Percentiles rank a stretch among this genome's conserved stretches.
Evolutionary conservation across 2,797 vertebrate genomes (phyloP).

Genomic region (Naso thynnoides): DNA sequence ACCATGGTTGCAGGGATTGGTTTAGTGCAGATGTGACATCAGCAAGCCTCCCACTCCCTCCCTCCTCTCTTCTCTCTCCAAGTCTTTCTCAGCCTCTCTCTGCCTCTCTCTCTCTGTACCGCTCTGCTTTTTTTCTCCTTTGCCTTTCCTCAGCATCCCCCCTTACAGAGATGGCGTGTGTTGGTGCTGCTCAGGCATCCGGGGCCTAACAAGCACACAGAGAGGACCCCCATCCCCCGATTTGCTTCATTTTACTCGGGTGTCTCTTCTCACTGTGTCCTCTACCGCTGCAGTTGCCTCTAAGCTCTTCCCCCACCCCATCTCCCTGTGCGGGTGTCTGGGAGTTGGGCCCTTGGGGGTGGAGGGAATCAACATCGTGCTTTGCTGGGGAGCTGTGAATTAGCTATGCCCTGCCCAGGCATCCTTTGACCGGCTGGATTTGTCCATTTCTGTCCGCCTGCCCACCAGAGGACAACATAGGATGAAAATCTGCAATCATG

Average conservation of each 20-base stretch:
- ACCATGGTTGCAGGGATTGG: conserved; percentile 80
- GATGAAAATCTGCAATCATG: conserved; percentile 88
- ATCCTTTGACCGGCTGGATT: conserved; percentile 72
- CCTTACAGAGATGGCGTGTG: conserved; percentile 82
- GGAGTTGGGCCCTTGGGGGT: conserved; percentile 70
- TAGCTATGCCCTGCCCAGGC: conserved; percentile 79
- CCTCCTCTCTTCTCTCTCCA: conserved; percentile 52
- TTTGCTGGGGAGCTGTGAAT: conserved; percentile 68
- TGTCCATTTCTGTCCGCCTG: conserved; percentile 54
- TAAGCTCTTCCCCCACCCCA: conserved; percentile 29
- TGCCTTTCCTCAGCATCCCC: conserved; percentile 81
- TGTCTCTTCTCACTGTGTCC: conserved; percentile 54
- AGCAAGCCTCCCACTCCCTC: conserved; percentile 72
- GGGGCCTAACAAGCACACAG: conserved; percentile 73
- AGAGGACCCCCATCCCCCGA: conserved; percentile 46
- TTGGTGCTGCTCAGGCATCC: conserved; percentile 68
- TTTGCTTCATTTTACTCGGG: conserved; percentile 51
- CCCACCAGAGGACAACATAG: conserved; percentile 74
- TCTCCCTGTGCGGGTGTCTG: conserved; percentile 63
- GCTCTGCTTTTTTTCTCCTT: conserved; percentile 56
- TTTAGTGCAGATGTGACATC: conserved; percentile 83
- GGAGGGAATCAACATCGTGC: conserved; percentile 74
- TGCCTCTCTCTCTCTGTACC: conserved; percentile 46
- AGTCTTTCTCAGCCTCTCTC: conserved; percentile 44
- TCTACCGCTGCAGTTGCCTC: conserved; percentile 42